A percentile compares a stretch with the other conserved stretches of the same genome.
These are phyloP conservation scores for Arctopsyche grandis DNA, from an alignment of 1,140 invertebrate genomes.

Conservation along the genomic window DNA sequence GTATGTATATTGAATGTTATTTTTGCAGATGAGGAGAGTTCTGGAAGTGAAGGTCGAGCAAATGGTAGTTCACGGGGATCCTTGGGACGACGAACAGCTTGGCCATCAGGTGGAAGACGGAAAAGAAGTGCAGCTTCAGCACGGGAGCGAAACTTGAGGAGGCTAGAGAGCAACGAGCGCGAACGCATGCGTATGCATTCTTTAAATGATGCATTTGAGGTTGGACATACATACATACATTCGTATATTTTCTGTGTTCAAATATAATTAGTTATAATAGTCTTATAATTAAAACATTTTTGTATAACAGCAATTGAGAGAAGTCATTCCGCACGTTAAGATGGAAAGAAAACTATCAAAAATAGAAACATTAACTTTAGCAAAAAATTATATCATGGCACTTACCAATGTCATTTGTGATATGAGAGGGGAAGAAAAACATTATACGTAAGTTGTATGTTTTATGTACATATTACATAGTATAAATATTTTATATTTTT, in stretches of 20 bases:
- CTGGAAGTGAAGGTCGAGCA: slow-evolving; percentile 54
- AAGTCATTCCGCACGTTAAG: slow-evolving; percentile 92
- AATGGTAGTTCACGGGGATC: slow-evolving; percentile 56
- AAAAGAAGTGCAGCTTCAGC: slow-evolving; percentile 73
- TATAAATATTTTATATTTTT: background rate
- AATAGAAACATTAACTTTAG: slow-evolving; percentile 90
- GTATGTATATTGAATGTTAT: background rate
- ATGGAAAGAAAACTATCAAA: slow-evolving; percentile 88
- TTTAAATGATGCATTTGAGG: slow-evolving; percentile 91
- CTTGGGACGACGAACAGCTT: slow-evolving; percentile 56
- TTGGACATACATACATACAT: slow-evolving; percentile 57
- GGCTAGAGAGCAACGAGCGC: slow-evolving; percentile 91
- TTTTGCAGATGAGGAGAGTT: slow-evolving; percentile 52
- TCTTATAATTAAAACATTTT: background rate
- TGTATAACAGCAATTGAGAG: slow-evolving; percentile 78
- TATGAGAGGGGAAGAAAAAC: slow-evolving; percentile 61
- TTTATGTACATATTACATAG: background rate
- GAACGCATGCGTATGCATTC: slow-evolving; percentile 94
- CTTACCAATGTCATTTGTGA: slow-evolving; percentile 84
- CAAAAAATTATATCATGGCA: slow-evolving; percentile 94
- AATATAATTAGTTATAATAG: too few relatives aligned
- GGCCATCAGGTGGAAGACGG: slow-evolving; percentile 60
- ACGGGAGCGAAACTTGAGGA: slow-evolving; percentile 82
- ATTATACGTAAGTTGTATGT: slow-evolving; percentile 50
- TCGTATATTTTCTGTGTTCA: too few relatives aligned